phyloP scores from a whole-genome alignment of 2,113 vertebrate genomes.

The Gallinago undulata region DNA sequence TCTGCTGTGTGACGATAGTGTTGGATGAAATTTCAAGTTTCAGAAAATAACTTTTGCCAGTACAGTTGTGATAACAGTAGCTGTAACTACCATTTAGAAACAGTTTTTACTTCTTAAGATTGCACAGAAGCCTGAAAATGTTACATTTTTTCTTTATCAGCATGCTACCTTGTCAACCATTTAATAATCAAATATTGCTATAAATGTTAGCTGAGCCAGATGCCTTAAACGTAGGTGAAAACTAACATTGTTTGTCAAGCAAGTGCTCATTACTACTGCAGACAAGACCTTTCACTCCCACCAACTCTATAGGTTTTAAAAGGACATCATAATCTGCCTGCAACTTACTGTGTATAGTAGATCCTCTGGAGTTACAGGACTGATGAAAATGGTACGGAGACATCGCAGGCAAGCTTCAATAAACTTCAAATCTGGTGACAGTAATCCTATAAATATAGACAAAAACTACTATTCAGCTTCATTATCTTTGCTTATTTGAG shows the following conservation, averaged over 20 bases:
- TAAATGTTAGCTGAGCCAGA: rapidly evolving
- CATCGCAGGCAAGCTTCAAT: constrained; percentile 97
- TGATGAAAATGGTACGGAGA: constrained; percentile 96
- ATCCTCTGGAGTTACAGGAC: constrained; percentile 96
- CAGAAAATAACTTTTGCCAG: neutral
- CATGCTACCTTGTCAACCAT: neutral
- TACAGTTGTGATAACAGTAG: neutral
- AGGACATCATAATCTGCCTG: neutral
- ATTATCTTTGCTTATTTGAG: neutral
- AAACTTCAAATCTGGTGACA: constrained; percentile 91
- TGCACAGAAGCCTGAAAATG: neutral
- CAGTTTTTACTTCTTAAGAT: neutral
- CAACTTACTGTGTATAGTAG: constrained; percentile 94
- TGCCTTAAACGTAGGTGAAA: neutral
- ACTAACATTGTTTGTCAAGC: neutral
- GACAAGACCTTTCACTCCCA: neutral
- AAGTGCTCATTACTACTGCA: neutral
- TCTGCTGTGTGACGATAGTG: neutral
- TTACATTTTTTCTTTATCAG: neutral
- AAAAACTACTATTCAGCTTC: neutral
- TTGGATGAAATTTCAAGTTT: neutral
- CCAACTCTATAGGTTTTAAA: neutral
- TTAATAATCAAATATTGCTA: neutral
- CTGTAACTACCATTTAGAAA: neutral
- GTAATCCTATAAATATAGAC: constrained; percentile 79